phyloP scores from a whole-genome alignment of 2,797 vertebrate species.

The Macropodus opercularis region DNA sequence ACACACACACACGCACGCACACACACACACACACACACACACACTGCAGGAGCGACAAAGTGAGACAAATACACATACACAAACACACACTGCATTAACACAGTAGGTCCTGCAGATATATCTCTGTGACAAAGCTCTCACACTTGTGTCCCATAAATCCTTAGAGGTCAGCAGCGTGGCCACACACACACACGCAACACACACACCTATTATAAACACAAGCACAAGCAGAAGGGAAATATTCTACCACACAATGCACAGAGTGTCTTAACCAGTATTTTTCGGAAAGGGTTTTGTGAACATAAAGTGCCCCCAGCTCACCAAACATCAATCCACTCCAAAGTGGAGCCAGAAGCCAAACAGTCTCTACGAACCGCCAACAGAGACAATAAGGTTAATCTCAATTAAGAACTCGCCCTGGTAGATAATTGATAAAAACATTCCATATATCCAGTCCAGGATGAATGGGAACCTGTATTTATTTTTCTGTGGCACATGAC shows the following conservation, averaged over 20 bases:
- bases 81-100: conserved; percentile 81
- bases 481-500: conserved; percentile 48
- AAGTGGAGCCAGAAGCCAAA: conserved; percentile 17
- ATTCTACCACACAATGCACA: not conserved
- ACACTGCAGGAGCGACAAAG: conserved; percentile 21
- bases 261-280: not conserved
- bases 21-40: conserved; percentile 20
- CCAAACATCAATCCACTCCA: conserved; percentile 5
- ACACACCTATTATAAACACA: conserved; percentile 21
- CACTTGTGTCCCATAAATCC: conserved; percentile 80
- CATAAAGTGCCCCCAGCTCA: conserved; percentile 10
- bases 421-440: conserved; percentile 46
- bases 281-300: conserved; percentile 15
- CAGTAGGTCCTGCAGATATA: conserved; percentile 83
- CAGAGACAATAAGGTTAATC: conserved; percentile 29
- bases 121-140: conserved; percentile 80
- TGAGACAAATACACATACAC: conserved; percentile 48
- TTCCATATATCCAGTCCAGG: conserved; percentile 12
- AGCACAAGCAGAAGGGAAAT: conserved; percentile 3
- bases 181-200: conserved; percentile 31
- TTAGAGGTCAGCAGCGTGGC: conserved; percentile 68
- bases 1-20: conserved; percentile 35
- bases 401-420: conserved; percentile 24
- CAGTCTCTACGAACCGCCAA: conserved; percentile 16
- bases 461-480: conserved; percentile 35